These are phyloP conservation scores for Gymnodraco acuticeps DNA, from an alignment of 2,797 vertebrate species.

Conservation along the genomic window DNA sequence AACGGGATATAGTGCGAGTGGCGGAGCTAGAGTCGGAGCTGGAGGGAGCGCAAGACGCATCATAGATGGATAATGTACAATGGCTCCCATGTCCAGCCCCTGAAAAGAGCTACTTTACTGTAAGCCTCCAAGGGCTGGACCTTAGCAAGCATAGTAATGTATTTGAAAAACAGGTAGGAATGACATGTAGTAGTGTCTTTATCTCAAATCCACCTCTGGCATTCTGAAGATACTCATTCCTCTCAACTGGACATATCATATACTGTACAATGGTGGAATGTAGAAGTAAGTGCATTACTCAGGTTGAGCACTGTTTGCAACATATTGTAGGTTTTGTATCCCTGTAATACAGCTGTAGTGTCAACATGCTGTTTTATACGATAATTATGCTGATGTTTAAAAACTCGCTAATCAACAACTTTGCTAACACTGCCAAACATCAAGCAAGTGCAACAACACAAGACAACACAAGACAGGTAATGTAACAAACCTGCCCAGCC, in stretches of 20 bases:
- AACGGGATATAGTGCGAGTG: slow-evolving; percentile 25
- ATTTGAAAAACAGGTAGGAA: not conserved
- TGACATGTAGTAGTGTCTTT: not conserved
- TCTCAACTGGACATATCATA: not conserved
- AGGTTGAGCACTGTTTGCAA: not conserved
- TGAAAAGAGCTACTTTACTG: slow-evolving; percentile 20
- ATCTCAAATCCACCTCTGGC: not conserved
- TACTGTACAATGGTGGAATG: not conserved
- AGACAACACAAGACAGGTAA: too few relatives aligned
- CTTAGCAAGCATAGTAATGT: slow-evolving; percentile 6
- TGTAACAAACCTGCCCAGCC: too few relatives aligned
- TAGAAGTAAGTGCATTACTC: not conserved
- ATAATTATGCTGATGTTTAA: too few relatives aligned
- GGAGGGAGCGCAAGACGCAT: slow-evolving; percentile 36
- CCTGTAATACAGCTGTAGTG: too few relatives aligned
- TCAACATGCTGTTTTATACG: too few relatives aligned
- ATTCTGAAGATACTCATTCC: not conserved
- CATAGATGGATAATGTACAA: slow-evolving; percentile 46
- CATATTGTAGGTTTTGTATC: too few relatives aligned
- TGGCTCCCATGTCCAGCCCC: slow-evolving; percentile 24
- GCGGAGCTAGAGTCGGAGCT: slow-evolving; percentile 23
- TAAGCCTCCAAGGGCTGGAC: slow-evolving; percentile 15
- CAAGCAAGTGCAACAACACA: too few relatives aligned
- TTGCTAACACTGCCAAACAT: too few relatives aligned
- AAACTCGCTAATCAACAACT: too few relatives aligned